Evolutionary conservation across 2,888 invertebrate species (phyloP).

Genomic region (Hanleya hanleyi): DNA sequence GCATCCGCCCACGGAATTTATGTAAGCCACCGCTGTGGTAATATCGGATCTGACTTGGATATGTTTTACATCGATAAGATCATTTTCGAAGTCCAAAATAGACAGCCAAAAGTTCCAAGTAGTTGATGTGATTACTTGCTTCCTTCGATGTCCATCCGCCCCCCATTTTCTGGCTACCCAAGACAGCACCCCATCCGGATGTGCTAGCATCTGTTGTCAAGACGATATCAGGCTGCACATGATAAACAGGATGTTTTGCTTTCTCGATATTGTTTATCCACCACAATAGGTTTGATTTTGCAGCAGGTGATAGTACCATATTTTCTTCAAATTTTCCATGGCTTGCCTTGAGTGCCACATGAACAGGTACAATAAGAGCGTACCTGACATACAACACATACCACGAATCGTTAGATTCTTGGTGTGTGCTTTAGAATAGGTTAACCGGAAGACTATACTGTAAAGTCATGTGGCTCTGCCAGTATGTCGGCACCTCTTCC

Average conservation of each 20-base stretch:
- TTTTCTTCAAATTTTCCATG: conserved; percentile 1
- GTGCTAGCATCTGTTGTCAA: conserved; percentile 8
- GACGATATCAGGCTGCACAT: not conserved
- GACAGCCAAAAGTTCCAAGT: conserved; percentile 6
- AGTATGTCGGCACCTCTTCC: too few relatives aligned
- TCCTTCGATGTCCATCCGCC: conserved; percentile 7
- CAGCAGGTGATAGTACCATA: not conserved
- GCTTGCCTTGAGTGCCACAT: not conserved
- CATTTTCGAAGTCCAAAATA: not conserved
- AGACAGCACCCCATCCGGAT: conserved; percentile 12
- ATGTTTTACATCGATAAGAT: not conserved
- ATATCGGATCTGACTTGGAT: conserved; percentile 9
- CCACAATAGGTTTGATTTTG: conserved; percentile 1
- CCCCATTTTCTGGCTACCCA: not conserved
- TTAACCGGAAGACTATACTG: too few relatives aligned
- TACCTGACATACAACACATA: too few relatives aligned
- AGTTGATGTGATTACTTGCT: not conserved
- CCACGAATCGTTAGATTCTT: too few relatives aligned
- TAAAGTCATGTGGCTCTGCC: too few relatives aligned
- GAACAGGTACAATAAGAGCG: too few relatives aligned
- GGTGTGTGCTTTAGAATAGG: too few relatives aligned
- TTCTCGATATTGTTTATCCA: conserved; percentile 8
- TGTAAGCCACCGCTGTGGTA: conserved; percentile 7
- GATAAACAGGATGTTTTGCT: not conserved
- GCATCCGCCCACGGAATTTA: conserved; percentile 11